These are phyloP conservation scores for Pachycephus smyrnensis DNA, from an alignment of 2,888 invertebrate species.

Conservation along the genomic window DNA sequence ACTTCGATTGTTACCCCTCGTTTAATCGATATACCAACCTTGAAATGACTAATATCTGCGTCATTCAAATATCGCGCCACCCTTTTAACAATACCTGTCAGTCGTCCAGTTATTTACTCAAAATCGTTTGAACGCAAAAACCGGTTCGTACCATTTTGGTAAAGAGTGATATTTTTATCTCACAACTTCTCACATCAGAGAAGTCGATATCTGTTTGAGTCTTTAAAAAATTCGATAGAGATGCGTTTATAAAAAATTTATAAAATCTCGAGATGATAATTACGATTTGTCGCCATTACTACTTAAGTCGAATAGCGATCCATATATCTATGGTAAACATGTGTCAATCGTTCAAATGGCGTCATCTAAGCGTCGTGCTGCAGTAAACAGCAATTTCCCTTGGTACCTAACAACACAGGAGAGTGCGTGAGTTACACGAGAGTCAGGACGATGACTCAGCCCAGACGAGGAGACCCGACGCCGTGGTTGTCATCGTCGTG, in stretches of 20 bases:
- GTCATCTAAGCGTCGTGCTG: neutral
- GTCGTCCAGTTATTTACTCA: neutral
- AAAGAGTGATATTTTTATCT: too few species aligned
- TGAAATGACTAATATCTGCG: neutral
- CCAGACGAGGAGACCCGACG: neutral
- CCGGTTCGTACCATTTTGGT: too few species aligned
- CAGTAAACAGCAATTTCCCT: neutral
- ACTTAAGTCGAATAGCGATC: neutral
- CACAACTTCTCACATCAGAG: neutral
- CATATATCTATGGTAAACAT: neutral
- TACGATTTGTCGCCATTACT: too few species aligned
- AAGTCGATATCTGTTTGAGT: too few species aligned
- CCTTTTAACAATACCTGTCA: neutral
- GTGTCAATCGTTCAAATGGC: neutral
- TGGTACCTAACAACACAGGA: neutral
- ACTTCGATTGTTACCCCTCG: neutral
- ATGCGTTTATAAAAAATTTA: too few species aligned
- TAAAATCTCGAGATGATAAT: too few species aligned
- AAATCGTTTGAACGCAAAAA: neutral
- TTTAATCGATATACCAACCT: neutral
- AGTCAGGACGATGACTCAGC: neutral
- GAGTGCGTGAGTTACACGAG: neutral
- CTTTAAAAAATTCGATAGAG: too few species aligned
- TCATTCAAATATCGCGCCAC: neutral
- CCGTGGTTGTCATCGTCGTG: neutral